These are phyloP conservation scores for Marisa cornuarietis DNA, from an alignment of 1,140 invertebrate genomes.

Conservation along the genomic window DNA sequence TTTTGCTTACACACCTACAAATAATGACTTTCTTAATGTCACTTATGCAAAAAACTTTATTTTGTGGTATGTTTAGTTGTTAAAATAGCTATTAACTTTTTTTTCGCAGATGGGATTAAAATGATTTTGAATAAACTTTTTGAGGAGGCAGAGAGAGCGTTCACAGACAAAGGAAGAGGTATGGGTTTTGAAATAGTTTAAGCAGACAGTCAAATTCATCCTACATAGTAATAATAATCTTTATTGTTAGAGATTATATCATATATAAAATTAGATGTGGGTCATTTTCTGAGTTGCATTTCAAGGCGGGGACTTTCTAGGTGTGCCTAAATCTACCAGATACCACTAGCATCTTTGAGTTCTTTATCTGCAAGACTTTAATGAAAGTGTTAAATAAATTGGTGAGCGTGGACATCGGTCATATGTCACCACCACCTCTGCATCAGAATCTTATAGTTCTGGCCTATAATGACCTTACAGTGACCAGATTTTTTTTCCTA, in stretches of 20 bases:
- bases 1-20: no score
- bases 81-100: background rate
- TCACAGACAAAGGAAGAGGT: constrained; percentile 40
- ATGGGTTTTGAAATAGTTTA: background rate
- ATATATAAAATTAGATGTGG: background rate
- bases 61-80: no score
- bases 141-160: constrained; percentile 40
- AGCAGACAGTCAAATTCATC: no score
- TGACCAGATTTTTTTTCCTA: background rate
- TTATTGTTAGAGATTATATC: background rate
- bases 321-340: background rate
- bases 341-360: background rate
- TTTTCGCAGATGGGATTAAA: constrained; percentile 1
- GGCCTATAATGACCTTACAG: no score
- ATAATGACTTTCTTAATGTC: no score
- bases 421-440: no score
- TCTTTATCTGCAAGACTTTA: background rate
- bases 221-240: background rate
- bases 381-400: no score
- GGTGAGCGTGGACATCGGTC: no score
- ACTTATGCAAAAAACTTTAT: no score
- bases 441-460: no score
- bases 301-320: background rate
- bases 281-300: background rate
- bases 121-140: constrained; percentile 30